These are phyloP conservation scores for Chaetodon auriga DNA, from an alignment of 2,113 vertebrate species.

Conservation along the genomic window DNA sequence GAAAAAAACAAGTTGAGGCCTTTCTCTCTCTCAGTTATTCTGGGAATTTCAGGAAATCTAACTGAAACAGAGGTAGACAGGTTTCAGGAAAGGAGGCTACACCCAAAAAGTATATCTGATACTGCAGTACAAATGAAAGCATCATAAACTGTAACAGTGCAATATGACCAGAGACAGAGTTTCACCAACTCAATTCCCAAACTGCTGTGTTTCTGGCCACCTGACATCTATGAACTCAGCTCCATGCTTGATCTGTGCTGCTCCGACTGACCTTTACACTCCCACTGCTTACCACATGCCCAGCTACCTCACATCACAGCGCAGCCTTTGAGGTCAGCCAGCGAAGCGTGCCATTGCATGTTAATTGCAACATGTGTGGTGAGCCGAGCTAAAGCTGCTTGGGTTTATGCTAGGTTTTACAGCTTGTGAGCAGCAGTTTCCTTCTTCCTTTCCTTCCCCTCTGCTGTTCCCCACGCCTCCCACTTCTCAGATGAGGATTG, in stretches of 20 bases:
- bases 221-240: conserved; percentile 58
- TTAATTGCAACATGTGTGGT: conserved; percentile 77
- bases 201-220: conserved; percentile 44
- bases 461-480: background rate
- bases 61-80: background rate
- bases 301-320: conserved; percentile 68
- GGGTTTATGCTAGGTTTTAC: conserved; percentile 72
- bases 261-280: conserved; percentile 67
- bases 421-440: conserved; percentile 67
- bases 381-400: conserved; percentile 61
- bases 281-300: conserved; percentile 62
- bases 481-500: conserved; percentile 55
- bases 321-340: conserved; percentile 70
- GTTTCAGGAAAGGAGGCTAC: conserved; percentile 16
- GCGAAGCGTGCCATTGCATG: conserved; percentile 67
- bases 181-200: background rate
- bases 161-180: background rate
- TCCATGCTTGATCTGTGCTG: conserved; percentile 55
- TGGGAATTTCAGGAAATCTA: conserved; percentile 27
- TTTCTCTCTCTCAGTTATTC: conserved; percentile 28
- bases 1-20: conserved; percentile 51
- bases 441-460: conserved; percentile 40
- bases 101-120: conserved; percentile 28
- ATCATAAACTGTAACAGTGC: background rate
- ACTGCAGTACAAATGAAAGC: background rate